phyloP scores from a whole-genome alignment of 2,888 invertebrate species.

The Lumbricus terrestris region DNA sequence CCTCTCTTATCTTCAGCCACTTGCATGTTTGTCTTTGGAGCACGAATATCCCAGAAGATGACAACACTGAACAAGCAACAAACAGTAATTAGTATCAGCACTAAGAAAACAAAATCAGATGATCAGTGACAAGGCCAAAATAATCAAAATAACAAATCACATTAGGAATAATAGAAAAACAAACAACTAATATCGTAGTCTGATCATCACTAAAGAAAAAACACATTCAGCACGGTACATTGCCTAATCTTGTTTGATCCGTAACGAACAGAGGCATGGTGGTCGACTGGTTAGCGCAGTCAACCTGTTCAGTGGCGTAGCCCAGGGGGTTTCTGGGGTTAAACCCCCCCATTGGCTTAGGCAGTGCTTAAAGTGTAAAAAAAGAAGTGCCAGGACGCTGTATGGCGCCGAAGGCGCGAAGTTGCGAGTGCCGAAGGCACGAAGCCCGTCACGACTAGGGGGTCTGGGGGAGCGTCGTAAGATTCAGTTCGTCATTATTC shows the following conservation, averaged over 20 bases:
- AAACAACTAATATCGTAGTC: not conserved
- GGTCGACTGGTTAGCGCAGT: no score
- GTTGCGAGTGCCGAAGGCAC: no score
- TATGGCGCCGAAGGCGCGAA: no score
- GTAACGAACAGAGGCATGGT: no score
- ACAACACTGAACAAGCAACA: constrained; percentile 47
- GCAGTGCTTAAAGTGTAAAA: no score
- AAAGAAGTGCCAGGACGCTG: no score
- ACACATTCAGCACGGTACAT: not conserved
- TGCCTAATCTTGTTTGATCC: not conserved
- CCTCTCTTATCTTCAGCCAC: constrained; percentile 43
- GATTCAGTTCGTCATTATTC: no score
- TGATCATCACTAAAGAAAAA: not conserved
- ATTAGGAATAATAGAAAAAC: not conserved
- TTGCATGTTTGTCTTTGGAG: constrained; percentile 43
- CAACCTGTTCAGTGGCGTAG: no score
- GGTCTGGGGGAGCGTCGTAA: no score
- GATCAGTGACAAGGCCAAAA: not conserved
- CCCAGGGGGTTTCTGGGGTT: no score
- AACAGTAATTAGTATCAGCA: not conserved
- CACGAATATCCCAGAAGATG: constrained; percentile 56
- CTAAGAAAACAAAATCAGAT: not conserved
- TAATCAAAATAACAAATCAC: not conserved
- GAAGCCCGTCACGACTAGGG: no score
- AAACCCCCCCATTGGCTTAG: no score